These are phyloP conservation scores for Luehdorfia chinensis DNA, from an alignment of 1,140 invertebrate genomes.

Conservation along the genomic window DNA sequence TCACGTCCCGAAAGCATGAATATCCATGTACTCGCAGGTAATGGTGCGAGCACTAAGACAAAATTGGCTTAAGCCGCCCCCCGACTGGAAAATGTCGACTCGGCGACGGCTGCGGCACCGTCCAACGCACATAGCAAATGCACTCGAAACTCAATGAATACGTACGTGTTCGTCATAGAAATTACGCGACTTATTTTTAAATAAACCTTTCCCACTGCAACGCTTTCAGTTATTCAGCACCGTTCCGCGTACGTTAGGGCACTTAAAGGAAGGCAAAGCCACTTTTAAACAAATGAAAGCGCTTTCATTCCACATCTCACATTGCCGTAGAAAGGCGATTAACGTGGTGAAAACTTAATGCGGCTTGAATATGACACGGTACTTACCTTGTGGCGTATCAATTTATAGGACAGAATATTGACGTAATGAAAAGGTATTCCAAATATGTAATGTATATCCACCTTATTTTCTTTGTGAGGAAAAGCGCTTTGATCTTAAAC, in stretches of 20 bases:
- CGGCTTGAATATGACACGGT: slow-evolving; percentile 36
- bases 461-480: slow-evolving; percentile 4
- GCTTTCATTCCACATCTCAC: slow-evolving; percentile 49
- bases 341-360: slow-evolving; percentile 65
- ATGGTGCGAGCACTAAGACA: slow-evolving; percentile 55
- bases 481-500: slow-evolving; percentile 11
- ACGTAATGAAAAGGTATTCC: slow-evolving; percentile 2
- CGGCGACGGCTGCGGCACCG: slow-evolving; percentile 28
- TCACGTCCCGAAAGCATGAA: slow-evolving; percentile 49
- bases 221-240: slow-evolving; percentile 61
- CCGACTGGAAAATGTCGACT: slow-evolving; percentile 43
- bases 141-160: slow-evolving; percentile 43
- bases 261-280: slow-evolving; percentile 59
- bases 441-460: slow-evolving; percentile 1
- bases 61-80: slow-evolving; percentile 68
- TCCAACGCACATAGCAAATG: slow-evolving; percentile 53
- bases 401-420: slow-evolving; percentile 17
- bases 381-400: slow-evolving; percentile 1
- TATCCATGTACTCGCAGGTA: slow-evolving; percentile 45
- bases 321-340: slow-evolving; percentile 50
- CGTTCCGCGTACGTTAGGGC: slow-evolving; percentile 46
- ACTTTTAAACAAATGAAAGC: slow-evolving; percentile 69
- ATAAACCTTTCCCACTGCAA: slow-evolving; percentile 62
- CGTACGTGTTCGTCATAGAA: slow-evolving; percentile 71
- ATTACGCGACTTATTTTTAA: slow-evolving; percentile 70